These are phyloP conservation scores for Cerastis rubricosa DNA, from an alignment of 2,888 invertebrate species.

Conservation along the genomic window DNA sequence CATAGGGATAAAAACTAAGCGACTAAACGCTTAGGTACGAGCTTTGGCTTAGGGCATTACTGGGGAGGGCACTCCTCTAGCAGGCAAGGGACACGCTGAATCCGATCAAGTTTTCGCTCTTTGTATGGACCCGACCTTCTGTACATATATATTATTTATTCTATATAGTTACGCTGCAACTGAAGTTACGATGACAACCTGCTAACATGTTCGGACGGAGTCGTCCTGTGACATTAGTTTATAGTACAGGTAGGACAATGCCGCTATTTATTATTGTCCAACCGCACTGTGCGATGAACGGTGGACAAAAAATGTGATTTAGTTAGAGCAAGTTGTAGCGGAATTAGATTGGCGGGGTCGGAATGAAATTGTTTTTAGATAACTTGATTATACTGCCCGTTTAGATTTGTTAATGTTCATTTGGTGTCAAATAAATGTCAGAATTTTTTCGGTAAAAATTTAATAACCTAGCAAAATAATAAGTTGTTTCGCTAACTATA, in stretches of 20 bases:
- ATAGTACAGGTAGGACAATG: constrained; percentile 67
- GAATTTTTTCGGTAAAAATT: constrained; percentile 3
- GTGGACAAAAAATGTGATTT: constrained; percentile 50
- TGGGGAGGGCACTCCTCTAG: neutral
- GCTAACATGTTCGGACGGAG: constrained; percentile 60
- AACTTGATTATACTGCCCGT: neutral
- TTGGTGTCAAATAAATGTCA: constrained; percentile 27
- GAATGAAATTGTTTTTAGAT: constrained; percentile 14
- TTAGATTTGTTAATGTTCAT: constrained; percentile 3
- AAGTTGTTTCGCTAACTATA: neutral
- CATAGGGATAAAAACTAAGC: neutral
- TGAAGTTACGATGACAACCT: constrained; percentile 69
- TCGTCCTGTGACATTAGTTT: constrained; percentile 67
- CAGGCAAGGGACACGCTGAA: neutral
- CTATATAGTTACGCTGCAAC: constrained; percentile 22
- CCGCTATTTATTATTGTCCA: constrained; percentile 63
- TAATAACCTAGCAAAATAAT: neutral
- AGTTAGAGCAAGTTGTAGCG: constrained; percentile 12
- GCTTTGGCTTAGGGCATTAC: neutral
- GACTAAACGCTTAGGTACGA: neutral
- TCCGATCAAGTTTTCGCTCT: neutral
- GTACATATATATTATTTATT: neutral
- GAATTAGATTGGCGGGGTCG: constrained; percentile 27
- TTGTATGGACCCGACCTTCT: neutral
- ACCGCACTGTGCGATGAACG: constrained; percentile 49